A percentile compares a stretch with the other conserved stretches of the same genome.
Conservation (phyloP, 2,113 vertebrate genomes). For the Tonatia bakeri region DNA sequence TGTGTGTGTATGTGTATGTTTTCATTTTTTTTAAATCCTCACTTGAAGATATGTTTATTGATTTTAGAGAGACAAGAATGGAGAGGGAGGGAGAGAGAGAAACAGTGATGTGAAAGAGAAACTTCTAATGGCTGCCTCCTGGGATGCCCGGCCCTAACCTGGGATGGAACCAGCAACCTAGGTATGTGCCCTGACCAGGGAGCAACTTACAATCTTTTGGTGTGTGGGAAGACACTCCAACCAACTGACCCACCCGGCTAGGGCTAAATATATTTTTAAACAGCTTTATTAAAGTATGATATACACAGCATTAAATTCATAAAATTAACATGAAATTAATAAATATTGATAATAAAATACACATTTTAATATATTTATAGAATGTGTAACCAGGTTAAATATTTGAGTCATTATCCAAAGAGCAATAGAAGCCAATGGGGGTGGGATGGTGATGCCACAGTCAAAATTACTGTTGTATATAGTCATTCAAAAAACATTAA, state of each 20-base stretch:
- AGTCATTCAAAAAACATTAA: slow-evolving; percentile 21
- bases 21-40: too few species aligned
- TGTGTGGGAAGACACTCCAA: neutral
- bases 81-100: neutral
- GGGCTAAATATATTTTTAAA: slow-evolving; percentile 14
- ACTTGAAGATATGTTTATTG: too few species aligned
- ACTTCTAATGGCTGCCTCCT: neutral
- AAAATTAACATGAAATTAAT: neutral
- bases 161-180: neutral
- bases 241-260: neutral
- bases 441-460: neutral
- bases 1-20: too few species aligned
- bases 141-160: neutral
- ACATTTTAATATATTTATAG: neutral
- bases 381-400: slow-evolving; percentile 18
- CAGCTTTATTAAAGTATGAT: neutral
- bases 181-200: neutral
- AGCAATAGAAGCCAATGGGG: neutral
- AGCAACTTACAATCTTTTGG: neutral
- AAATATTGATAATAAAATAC: neutral
- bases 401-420: slow-evolving; percentile 39
- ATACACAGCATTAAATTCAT: neutral
- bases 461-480: neutral
- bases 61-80: too few species aligned
- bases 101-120: neutral